Evolutionary conservation across 2,888 invertebrate genomes (phyloP).

Genomic region (Ectemnius continuus): DNA sequence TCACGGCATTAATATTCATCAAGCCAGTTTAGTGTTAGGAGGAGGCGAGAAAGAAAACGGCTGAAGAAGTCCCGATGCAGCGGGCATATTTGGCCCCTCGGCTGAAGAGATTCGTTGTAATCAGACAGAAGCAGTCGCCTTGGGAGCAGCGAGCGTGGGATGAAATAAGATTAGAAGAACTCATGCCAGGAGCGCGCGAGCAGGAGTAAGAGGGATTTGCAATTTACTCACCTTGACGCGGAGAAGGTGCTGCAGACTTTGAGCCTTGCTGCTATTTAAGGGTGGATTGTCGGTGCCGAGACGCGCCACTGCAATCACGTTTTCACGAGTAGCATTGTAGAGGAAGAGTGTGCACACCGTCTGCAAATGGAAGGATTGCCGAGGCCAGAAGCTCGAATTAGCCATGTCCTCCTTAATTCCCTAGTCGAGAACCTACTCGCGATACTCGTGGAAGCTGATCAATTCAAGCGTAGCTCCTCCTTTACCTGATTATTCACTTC

Average conservation of each 20-base stretch:
- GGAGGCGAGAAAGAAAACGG: too few species aligned
- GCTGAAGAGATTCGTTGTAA: too few species aligned
- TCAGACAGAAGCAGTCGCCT: too few species aligned
- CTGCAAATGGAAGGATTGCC: slow-evolving; percentile 79
- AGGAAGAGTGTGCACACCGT: slow-evolving; percentile 90
- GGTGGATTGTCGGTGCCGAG: slow-evolving; percentile 82
- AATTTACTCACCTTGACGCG: slow-evolving; percentile 78
- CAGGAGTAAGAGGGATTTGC: slow-evolving; percentile 36
- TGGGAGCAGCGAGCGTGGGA: neutral
- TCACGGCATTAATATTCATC: too few species aligned
- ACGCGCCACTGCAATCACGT: slow-evolving; percentile 91
- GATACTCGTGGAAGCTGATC: neutral
- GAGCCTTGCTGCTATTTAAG: slow-evolving; percentile 80
- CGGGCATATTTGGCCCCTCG: too few species aligned
- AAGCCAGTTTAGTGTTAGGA: too few species aligned
- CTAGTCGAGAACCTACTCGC: slow-evolving; percentile 23
- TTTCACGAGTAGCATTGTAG: slow-evolving; percentile 92
- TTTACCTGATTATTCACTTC: slow-evolving; percentile 86
- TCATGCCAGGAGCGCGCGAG: slow-evolving; percentile 38
- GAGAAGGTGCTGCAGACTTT: slow-evolving; percentile 78
- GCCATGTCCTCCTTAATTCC: slow-evolving; percentile 40
- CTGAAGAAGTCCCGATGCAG: too few species aligned
- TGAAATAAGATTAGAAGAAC: slow-evolving; percentile 44
- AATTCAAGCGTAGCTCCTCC: neutral
- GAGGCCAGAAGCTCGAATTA: slow-evolving; percentile 8